Evolutionary conservation across 1,140 invertebrate genomes (phyloP), one percentile per base, ranked within the genome.

Genomic region (Eriosoma lanigerum): DNA sequence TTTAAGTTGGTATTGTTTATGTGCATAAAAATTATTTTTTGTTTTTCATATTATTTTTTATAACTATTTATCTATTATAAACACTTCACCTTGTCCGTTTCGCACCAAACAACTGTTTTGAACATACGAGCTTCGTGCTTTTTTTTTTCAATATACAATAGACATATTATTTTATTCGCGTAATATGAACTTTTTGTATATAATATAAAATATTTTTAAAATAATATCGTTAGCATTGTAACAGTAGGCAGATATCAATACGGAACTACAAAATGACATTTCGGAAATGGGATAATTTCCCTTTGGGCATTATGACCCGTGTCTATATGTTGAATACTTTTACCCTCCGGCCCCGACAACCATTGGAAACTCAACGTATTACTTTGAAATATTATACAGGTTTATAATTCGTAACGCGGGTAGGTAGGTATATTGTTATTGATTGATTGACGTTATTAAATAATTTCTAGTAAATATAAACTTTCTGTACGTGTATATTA

Each of bases 231-330:
- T 38, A 38, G 32, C 3, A 24, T 24, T 19, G n/a, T 56, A n/a
- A n/a, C n/a, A n/a, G n/a, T 56, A 56, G 38, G 29, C 32, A 73
- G 19, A 75, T 44, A 76, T 76, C 72, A 26, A 76, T 76, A 76
- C 58, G 58, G 3, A 58, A 76, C 21, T 58, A 32, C 21, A 44
- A 32, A 76, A 76, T 76, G 52, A 76, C 72, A 76, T 58, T 56
- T 76, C 50, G 72, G 72, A 76, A 76, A 76, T 76, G n/a, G 17
- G 29, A 58, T 76, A 24, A 76, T 76, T 76, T 76, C 72, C 72
- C 32, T 44, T 76, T 76, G 24, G 54, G 29, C 48, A 32, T 54
- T 54, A 38, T 38, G 32, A 38, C 19, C 12, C n/a, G 29, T 19
- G 10, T 54, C 46, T 9, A 46, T 9, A 46, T 0, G n/a, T 29